Base-by-base conservation (phyloP, 2,113 vertebrate species). In the Pteropus alecto region DNA sequence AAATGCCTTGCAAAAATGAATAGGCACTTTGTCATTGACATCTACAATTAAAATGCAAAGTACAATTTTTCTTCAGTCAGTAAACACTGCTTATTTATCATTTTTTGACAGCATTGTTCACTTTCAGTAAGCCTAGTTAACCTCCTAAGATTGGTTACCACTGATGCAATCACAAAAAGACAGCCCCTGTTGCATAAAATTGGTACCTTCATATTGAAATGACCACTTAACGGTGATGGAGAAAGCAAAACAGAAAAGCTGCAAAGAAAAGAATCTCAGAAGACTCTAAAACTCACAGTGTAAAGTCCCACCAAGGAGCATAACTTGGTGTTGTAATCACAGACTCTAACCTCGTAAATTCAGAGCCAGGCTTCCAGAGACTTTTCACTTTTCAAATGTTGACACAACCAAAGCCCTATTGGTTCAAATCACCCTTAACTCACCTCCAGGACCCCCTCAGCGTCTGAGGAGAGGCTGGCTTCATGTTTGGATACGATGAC, bases 401-500 rank as follows among this genome's bases (percentile, higher is more conserved):
- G 38, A 77, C 13, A 77, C 18, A 78, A 26, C 21, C 30, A 67
- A 93, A 86, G 67, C 38, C 56, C 48, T 43, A 5, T 12, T 51
- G 78, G 28, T 28, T 63, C 60, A 78, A 33, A 28, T 43, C 68
- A 61, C 60, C n/a, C 86, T 38, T 38, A 12, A 98, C 98, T 99
- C 89, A 99, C 99, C 99, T 99, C 98, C 10, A 98, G 98, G 92
- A 98, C 63, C 5, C 87, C 98, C 13, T 99, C 98, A 2, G 96
- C 83, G 2, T 99, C 99, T 10, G 99, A 97, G 8, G 99, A 99
- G 60, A 99, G 99, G 97, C 98, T 99, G 97, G 98, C 99, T 98
- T 99, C 99, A 0, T 99, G 99, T 93, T 99, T 99, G 68, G 98
- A 99, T 33, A 99, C 98, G 4, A 98, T 98, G 3, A 99, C 99